Conservation (phyloP, 2,113 vertebrate genomes). For the Protobothrops flavoviridis region DNA sequence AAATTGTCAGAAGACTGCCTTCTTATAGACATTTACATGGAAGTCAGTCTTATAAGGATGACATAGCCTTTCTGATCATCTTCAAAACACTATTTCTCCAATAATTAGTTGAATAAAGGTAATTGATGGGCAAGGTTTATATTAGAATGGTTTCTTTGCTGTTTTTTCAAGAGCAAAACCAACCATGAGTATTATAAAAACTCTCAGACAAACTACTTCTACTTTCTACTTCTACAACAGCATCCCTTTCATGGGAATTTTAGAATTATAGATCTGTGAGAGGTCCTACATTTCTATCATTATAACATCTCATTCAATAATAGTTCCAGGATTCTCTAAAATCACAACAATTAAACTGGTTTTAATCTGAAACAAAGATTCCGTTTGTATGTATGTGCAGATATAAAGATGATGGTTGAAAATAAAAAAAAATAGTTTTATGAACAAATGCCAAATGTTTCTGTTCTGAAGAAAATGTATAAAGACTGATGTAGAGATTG, state of each 20-base stretch:
- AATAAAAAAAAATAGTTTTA: neutral
- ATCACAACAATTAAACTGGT: neutral
- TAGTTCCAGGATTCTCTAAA: neutral
- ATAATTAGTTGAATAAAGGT: neutral
- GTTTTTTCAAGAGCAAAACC: neutral
- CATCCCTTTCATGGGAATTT: neutral
- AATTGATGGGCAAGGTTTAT: neutral
- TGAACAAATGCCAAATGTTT: neutral
- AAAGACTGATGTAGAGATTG: neutral
- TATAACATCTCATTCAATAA: neutral
- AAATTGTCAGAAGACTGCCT: neutral
- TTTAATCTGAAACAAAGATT: neutral
- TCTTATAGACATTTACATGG: neutral
- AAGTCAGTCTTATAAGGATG: neutral
- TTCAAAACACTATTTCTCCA: conserved; percentile 23
- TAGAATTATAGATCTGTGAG: neutral
- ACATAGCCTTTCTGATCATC: conserved; percentile 14
- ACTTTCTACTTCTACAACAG: neutral
- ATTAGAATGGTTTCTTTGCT: neutral
- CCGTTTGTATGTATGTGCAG: neutral
- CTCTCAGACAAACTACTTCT: neutral
- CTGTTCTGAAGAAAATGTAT: neutral
- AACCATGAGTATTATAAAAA: neutral
- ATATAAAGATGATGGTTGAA: neutral
- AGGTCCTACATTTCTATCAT: neutral